phyloP scores from a whole-genome alignment of 2,113 vertebrate genomes.

The Ranitomeya variabilis region DNA sequence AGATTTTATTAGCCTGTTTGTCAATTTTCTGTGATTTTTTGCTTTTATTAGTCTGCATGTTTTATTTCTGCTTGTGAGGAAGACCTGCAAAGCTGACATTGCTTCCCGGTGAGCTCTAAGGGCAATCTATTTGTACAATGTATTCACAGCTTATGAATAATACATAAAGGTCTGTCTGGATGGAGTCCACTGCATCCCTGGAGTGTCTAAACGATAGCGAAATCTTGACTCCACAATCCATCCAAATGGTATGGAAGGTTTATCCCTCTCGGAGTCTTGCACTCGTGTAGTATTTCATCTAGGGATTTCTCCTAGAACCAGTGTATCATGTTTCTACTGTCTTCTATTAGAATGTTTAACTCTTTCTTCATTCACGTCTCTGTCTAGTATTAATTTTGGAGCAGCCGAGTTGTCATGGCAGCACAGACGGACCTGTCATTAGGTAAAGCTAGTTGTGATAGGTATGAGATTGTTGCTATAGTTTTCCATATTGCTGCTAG shows the following conservation, averaged over 20 bases:
- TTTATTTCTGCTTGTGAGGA: constrained; percentile 2
- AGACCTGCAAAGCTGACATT: constrained; percentile 6
- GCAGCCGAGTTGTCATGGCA: neutral
- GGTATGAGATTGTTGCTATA: neutral
- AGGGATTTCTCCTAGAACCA: neutral
- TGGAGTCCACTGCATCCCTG: neutral
- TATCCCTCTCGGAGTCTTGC: neutral
- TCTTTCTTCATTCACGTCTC: neutral
- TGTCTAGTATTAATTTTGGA: neutral
- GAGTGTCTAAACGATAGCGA: neutral
- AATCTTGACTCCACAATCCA: neutral
- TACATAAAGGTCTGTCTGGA: constrained; percentile 43
- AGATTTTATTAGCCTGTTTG: neutral
- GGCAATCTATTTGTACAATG: constrained; percentile 34
- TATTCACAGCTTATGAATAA: constrained; percentile 36
- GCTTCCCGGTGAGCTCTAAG: neutral
- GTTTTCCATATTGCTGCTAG: neutral
- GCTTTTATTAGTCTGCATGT: neutral
- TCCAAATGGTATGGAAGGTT: neutral
- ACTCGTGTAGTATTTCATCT: neutral
- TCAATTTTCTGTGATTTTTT: neutral
- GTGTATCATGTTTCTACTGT: neutral
- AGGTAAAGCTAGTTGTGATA: neutral
- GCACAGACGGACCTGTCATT: neutral
- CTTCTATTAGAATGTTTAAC: neutral